These are phyloP conservation scores for Channallabes apus DNA, from an alignment of 2,797 vertebrate genomes.

Conservation along the genomic window DNA sequence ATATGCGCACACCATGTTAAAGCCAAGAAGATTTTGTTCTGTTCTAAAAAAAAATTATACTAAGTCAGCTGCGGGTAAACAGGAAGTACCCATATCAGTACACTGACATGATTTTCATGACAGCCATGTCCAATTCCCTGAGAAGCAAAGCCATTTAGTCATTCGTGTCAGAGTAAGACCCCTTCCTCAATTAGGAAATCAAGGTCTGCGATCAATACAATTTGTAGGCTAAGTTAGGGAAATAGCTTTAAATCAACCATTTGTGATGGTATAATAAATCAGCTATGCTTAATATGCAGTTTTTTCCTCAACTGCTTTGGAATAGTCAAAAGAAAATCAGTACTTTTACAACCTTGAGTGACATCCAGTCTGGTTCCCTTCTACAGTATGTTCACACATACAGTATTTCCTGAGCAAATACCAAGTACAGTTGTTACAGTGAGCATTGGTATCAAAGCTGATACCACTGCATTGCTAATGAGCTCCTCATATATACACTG, in stretches of 20 bases:
- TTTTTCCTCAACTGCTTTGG: neutral
- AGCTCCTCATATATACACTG: neutral
- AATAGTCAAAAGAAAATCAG: neutral
- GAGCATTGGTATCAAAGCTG: neutral
- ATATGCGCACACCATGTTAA: neutral
- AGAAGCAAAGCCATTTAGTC: neutral
- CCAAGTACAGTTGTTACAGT: neutral
- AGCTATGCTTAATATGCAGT: neutral
- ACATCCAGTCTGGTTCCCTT: neutral
- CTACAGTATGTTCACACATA: neutral
- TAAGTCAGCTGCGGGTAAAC: conserved; percentile 70
- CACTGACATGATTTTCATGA: conserved; percentile 49
- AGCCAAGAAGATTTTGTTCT: neutral
- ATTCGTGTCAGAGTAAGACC: neutral
- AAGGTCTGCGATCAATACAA: neutral
- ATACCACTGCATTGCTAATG: neutral
- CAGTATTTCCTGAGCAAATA: neutral
- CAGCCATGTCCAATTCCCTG: conserved; percentile 44
- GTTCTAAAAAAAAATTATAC: conserved; percentile 48
- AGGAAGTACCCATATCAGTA: conserved; percentile 60
- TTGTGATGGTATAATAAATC: neutral
- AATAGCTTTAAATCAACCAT: neutral
- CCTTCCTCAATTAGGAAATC: neutral
- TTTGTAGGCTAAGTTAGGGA: neutral
- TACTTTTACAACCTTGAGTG: neutral